Percentiles rank a stretch among this genome's conserved stretches.
Conservation (phyloP, 1,140 invertebrate species). For the Zaprionus ghesquierei region DNA sequence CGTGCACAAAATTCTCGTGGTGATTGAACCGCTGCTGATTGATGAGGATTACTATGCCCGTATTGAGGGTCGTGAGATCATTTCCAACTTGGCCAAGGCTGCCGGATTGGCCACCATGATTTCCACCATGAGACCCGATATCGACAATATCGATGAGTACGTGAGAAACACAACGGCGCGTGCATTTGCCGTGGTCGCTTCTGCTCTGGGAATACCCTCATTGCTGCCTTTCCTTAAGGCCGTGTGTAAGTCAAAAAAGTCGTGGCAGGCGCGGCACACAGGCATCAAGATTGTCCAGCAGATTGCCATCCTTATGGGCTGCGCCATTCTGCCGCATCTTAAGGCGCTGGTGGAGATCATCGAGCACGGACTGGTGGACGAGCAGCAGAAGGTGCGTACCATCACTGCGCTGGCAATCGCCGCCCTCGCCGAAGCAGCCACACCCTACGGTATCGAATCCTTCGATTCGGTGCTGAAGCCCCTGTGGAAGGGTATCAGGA, state of each 20-base stretch:
- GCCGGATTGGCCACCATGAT: slow-evolving; percentile 99
- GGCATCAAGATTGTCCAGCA: slow-evolving; percentile 99
- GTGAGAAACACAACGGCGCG: slow-evolving; percentile 99
- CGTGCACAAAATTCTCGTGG: slow-evolving; percentile 99
- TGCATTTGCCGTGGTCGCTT: slow-evolving; percentile 99
- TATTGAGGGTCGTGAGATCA: slow-evolving; percentile 99
- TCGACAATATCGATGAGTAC: slow-evolving; percentile 99
- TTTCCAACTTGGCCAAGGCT: slow-evolving; percentile 99
- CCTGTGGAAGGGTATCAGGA: slow-evolving; percentile 99
- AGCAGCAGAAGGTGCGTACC: slow-evolving; percentile 95
- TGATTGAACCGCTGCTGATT: slow-evolving; percentile 99
- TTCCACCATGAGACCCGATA: slow-evolving; percentile 99
- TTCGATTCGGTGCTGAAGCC: slow-evolving; percentile 99
- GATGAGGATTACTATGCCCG: slow-evolving; percentile 99
- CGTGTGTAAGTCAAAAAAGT: slow-evolving; percentile 99
- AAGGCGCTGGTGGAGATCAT: slow-evolving; percentile 99
- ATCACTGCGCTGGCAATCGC: slow-evolving; percentile 99
- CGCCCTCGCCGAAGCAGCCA: slow-evolving; percentile 98
- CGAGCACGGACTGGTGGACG: slow-evolving; percentile 96
- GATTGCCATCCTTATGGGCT: slow-evolving; percentile 99
- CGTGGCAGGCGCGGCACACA: slow-evolving; percentile 99
- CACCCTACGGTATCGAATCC: slow-evolving; percentile 99
- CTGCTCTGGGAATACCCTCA: slow-evolving; percentile 98
- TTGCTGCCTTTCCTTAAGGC: slow-evolving; percentile 99
- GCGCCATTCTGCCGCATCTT: slow-evolving; percentile 99